Evolutionary conservation across 2,888 invertebrate species (phyloP).

Genomic region (Chrysomela aeneicollis): DNA sequence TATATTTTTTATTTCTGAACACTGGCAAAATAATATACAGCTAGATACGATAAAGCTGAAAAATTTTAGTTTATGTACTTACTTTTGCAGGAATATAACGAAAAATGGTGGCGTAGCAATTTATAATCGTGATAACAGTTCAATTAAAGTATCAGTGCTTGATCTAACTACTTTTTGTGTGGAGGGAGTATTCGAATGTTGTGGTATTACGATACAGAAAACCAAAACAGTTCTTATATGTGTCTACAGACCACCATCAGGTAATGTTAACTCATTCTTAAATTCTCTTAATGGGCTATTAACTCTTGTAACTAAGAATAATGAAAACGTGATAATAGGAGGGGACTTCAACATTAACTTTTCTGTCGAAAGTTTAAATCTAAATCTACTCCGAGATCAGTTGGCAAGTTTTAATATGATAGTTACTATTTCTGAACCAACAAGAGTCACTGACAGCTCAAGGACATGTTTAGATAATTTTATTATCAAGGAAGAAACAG

Average conservation of each 20-base stretch:
- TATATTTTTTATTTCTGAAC: too few species aligned
- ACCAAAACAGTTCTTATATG: slow-evolving; percentile 8
- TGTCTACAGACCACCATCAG: slow-evolving; percentile 11
- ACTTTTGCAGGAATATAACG: background rate
- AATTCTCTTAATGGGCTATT: background rate
- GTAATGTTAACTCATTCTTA: background rate
- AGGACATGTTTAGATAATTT: background rate
- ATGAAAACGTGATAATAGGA: background rate
- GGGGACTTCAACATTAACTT: slow-evolving; percentile 8
- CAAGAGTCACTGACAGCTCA: background rate
- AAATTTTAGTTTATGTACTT: background rate
- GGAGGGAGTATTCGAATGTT: background rate
- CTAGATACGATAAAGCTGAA: slow-evolving; percentile 1
- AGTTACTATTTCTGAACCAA: slow-evolving; percentile 5
- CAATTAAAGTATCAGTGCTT: background rate
- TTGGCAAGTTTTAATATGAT: slow-evolving; percentile 9
- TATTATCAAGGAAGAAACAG: background rate
- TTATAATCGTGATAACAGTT: background rate
- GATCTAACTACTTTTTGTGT: background rate
- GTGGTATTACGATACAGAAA: background rate
- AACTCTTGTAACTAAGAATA: background rate
- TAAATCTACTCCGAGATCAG: background rate
- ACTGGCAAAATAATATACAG: background rate
- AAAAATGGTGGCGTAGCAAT: slow-evolving; percentile 11
- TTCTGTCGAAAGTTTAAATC: slow-evolving; percentile 8